Evolutionary conservation across 2,113 vertebrate genomes (phyloP).

Genomic region (Felis chaus): DNA sequence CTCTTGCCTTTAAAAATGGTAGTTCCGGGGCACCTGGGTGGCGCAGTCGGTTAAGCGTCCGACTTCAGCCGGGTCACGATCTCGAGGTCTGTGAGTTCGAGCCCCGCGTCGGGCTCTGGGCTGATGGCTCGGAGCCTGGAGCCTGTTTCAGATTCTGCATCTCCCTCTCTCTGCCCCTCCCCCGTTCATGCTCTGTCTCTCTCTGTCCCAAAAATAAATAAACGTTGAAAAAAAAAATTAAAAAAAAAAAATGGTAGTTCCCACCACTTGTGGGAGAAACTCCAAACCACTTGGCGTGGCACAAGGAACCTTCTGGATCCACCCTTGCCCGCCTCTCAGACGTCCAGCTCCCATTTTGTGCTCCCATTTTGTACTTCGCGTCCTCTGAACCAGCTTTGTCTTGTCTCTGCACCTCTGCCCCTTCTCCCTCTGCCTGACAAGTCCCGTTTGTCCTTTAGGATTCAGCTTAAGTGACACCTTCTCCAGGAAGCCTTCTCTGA

Average conservation of each 20-base stretch:
- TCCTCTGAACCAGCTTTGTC: fast-evolving
- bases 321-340: not conserved
- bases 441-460: not conserved
- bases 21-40: not conserved
- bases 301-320: fast-evolving
- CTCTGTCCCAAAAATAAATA: no score
- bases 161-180: no score
- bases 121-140: no score
- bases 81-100: no score
- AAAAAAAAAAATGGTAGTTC: not conserved
- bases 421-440: not conserved
- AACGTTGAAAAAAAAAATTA: no score
- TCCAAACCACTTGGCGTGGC: fast-evolving
- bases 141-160: no score
- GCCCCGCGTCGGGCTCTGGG: no score
- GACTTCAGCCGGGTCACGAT: no score
- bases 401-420: no score
- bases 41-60: no score
- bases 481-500: not conserved
- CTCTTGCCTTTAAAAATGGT: not conserved
- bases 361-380: not conserved
- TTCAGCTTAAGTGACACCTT: not conserved
- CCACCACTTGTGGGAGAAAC: not conserved
- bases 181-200: no score
- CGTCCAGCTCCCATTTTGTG: not conserved